A percentile compares a stretch with the other conserved stretches of the same genome.
phyloP scores from a whole-genome alignment of 2,113 vertebrate genomes.

The Xiphophorus maculatus region DNA sequence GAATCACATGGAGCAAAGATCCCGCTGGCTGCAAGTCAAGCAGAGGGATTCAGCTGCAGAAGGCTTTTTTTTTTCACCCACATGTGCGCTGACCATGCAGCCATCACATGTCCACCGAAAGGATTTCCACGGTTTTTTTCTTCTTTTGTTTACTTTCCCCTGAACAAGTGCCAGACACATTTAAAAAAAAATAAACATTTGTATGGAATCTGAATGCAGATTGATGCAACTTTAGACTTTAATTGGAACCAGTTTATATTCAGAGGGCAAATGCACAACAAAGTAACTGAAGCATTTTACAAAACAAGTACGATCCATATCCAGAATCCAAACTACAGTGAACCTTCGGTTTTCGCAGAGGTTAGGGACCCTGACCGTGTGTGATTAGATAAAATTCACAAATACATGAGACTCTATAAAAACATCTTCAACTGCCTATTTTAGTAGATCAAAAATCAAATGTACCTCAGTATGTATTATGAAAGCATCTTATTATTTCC shows the following conservation, averaged over 20 bases:
- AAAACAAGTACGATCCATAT: neutral
- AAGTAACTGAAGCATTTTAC: neutral
- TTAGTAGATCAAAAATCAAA: no score
- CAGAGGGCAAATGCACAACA: neutral
- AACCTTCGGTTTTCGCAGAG: no score
- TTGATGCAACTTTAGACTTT: no score
- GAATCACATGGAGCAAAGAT: neutral
- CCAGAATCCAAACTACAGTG: neutral
- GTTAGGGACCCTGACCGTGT: no score
- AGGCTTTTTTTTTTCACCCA: neutral
- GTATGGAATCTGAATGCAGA: no score
- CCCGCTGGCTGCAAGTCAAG: slow-evolving; percentile 9
- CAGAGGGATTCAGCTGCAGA: neutral
- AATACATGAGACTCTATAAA: no score
- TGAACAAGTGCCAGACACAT: neutral
- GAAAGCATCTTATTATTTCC: no score
- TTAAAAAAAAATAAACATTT: no score
- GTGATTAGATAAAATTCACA: no score
- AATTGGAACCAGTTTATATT: neutral
- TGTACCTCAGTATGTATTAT: no score
- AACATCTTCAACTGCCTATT: no score
- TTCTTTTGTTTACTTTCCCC: neutral
- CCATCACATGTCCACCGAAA: neutral
- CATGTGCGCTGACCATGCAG: neutral
- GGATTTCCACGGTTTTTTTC: neutral